phyloP scores from a whole-genome alignment of 2,888 invertebrate genomes.

The Drosophila anomalata region DNA sequence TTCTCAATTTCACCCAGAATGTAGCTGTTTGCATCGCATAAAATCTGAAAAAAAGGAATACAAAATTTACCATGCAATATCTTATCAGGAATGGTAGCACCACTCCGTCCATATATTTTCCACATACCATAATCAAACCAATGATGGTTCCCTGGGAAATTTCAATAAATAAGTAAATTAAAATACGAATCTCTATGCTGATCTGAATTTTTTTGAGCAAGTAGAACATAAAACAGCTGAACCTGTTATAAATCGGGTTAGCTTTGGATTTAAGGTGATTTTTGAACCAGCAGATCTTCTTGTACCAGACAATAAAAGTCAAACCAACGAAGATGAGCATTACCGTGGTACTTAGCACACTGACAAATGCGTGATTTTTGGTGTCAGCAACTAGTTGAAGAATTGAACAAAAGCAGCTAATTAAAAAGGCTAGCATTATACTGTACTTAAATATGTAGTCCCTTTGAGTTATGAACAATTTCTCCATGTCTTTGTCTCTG shows the following conservation, averaged over 20 bases:
- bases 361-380: conserved; percentile 51
- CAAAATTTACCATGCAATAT: too few species aligned
- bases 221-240: conserved; percentile 41
- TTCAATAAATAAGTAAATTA: conserved; percentile 88
- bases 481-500: conserved; percentile 87
- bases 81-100: too few species aligned
- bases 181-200: conserved; percentile 86
- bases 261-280: conserved; percentile 74
- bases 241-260: neutral
- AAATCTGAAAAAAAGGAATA: neutral
- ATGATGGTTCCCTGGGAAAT: conserved; percentile 85
- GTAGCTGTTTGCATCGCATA: conserved; percentile 30
- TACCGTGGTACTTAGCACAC: conserved; percentile 71
- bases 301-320: conserved; percentile 90
- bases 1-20: conserved; percentile 43
- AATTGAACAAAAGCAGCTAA: conserved; percentile 86
- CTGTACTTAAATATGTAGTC: conserved; percentile 95
- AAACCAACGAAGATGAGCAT: conserved; percentile 81
- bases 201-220: conserved; percentile 85
- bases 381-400: conserved; percentile 59
- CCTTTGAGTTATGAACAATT: conserved; percentile 88
- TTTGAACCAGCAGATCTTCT: conserved; percentile 88
- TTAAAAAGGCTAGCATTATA: conserved; percentile 86
- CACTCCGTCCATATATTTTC: neutral
- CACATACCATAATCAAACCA: conserved; percentile 44